Evolutionary conservation across 2,113 vertebrate species (phyloP).

Genomic region (Trogon melanurus): DNA sequence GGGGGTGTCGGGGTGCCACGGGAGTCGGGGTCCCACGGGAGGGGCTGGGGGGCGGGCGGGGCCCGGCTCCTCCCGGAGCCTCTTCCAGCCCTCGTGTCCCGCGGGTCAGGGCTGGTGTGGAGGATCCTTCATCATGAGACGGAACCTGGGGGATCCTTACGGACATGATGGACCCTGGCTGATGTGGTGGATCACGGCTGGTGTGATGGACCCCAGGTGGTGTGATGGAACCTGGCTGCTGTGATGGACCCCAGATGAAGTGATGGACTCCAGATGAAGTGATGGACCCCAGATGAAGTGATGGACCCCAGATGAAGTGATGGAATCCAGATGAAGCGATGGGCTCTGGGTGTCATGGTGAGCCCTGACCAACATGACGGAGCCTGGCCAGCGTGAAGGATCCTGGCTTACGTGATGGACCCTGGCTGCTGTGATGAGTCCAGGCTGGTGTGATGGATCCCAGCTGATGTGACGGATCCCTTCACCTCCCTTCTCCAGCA

Average conservation of each 20-base stretch:
- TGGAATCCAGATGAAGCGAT: accelerated
- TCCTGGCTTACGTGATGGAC: accelerated
- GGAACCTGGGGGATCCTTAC: neutral
- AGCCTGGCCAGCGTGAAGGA: neutral
- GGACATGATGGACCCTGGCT: accelerated
- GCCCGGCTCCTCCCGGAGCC: neutral
- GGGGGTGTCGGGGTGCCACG: too few species aligned
- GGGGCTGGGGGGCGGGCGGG: neutral
- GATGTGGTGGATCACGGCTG: too few species aligned
- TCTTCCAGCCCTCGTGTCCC: too few species aligned
- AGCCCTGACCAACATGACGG: neutral
- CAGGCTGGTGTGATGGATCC: neutral
- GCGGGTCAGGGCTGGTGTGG: accelerated
- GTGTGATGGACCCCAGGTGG: accelerated
- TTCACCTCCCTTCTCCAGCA: neutral
- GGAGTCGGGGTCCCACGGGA: neutral
- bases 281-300: accelerated
- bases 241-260: accelerated
- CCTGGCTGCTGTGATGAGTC: neutral
- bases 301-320: accelerated
- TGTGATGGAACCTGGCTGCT: accelerated
- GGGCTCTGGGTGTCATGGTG: neutral
- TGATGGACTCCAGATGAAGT: accelerated
- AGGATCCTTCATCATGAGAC: too few species aligned
- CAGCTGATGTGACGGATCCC: accelerated